Conservation (phyloP, 2,113 vertebrate species). For the Ophthalmolycus amberensis region DNA sequence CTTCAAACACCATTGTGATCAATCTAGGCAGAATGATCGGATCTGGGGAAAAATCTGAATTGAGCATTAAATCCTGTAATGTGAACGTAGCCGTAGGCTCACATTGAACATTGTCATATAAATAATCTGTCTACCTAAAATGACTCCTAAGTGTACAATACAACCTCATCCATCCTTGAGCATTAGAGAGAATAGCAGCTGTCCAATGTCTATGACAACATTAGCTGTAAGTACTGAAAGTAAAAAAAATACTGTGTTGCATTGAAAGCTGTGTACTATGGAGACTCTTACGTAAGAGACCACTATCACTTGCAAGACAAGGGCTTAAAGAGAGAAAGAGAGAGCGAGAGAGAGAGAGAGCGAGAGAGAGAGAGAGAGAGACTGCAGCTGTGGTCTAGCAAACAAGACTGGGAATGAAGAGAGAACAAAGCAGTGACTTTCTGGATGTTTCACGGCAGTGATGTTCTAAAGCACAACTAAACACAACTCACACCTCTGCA, state of each 20-base stretch:
- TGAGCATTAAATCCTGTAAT: too few relatives aligned
- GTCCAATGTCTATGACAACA: neutral
- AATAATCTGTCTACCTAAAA: too few relatives aligned
- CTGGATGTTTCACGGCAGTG: neutral
- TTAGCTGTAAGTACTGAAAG: neutral
- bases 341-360: too few relatives aligned
- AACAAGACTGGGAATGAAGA: neutral
- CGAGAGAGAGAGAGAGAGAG: too few relatives aligned
- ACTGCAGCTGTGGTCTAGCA: too few relatives aligned
- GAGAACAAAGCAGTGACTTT: neutral
- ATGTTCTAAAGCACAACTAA: neutral
- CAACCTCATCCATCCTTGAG: neutral
- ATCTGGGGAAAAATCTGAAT: too few relatives aligned
- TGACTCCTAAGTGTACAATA: too few relatives aligned
- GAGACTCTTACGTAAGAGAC: neutral
- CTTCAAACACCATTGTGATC: too few relatives aligned
- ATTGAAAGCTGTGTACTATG: neutral
- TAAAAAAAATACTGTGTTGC: neutral
- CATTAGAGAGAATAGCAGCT: neutral
- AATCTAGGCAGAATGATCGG: too few relatives aligned
- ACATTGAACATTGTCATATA: too few relatives aligned
- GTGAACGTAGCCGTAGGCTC: too few relatives aligned
- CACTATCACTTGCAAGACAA: neutral
- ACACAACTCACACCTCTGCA: neutral
- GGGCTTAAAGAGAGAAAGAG: neutral